These are phyloP conservation scores for Ectemnius lituratus DNA, from an alignment of 2,888 invertebrate species.

Conservation along the genomic window DNA sequence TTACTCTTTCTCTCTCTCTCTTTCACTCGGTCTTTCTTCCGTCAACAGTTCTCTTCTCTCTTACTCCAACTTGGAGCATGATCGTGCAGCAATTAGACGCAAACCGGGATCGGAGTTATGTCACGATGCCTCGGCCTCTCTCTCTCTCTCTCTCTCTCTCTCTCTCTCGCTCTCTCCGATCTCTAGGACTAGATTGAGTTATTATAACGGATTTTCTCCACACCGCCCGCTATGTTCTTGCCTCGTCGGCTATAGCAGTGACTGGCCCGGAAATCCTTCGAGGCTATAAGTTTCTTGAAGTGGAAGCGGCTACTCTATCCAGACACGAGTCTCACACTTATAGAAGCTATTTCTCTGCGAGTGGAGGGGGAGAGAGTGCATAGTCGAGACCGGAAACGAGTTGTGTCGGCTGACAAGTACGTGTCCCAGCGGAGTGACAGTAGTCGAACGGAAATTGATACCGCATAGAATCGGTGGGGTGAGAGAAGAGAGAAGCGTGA, in stretches of 20 bases:
- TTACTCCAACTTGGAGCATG: neutral
- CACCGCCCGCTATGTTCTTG: conserved; percentile 9
- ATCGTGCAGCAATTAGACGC: conserved; percentile 22
- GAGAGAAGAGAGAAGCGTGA: no score
- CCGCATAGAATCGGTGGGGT: no score
- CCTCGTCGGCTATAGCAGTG: neutral
- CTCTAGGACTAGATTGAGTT: conserved; percentile 24
- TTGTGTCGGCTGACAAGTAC: no score
- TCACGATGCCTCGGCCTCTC: conserved; percentile 3
- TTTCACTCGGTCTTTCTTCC: conserved; percentile 10
- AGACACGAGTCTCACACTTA: no score
- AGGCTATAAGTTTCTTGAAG: conserved; percentile 7
- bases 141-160: no score
- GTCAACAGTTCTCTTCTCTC: neutral
- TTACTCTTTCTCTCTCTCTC: neutral
- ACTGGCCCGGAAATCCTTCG: neutral
- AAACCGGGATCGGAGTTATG: conserved; percentile 17
- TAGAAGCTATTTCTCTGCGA: no score
- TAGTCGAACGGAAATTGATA: no score
- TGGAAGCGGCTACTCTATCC: neutral
- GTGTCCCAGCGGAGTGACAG: no score
- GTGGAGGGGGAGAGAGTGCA: no score
- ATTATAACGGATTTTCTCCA: conserved; percentile 23
- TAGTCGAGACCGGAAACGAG: no score
- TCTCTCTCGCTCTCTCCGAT: neutral